Evolutionary conservation across 1,140 invertebrate species (phyloP).

Genomic region (Berghia stephanieae): DNA sequence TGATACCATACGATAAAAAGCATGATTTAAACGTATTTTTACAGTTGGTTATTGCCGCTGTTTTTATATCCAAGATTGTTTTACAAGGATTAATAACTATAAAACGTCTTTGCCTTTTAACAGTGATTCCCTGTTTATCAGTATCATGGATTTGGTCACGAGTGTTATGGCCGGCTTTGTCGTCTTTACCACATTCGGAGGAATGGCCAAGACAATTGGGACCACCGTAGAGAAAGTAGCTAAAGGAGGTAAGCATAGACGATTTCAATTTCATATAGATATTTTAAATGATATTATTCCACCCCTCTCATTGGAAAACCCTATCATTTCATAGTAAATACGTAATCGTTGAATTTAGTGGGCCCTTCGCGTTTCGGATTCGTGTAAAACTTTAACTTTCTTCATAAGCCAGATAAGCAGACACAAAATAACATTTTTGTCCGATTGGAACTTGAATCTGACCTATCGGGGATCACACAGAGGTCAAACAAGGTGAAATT

Average conservation of each 20-base stretch:
- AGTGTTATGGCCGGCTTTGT: constrained; percentile 98
- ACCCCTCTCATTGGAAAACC: background rate
- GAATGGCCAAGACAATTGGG: constrained; percentile 52
- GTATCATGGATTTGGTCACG: constrained; percentile 92
- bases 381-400: background rate
- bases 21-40: too few relatives aligned
- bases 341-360: too few relatives aligned
- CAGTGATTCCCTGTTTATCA: constrained; percentile 91
- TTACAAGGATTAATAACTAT: too few relatives aligned
- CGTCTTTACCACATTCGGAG: constrained; percentile 94
- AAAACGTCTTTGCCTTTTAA: too few relatives aligned
- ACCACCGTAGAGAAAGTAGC: constrained; percentile 52
- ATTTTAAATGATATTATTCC: background rate
- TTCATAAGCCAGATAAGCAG: background rate
- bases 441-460: too few relatives aligned
- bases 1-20: too few relatives aligned
- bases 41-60: too few relatives aligned
- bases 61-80: too few relatives aligned
- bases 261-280: background rate
- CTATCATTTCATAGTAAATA: background rate
- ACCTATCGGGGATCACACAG: too few relatives aligned
- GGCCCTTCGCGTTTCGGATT: background rate
- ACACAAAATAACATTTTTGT: background rate
- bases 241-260: constrained; percentile 45
- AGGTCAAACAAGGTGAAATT: too few relatives aligned